These are phyloP conservation scores for Phaonia tiefii DNA, from an alignment of 2,888 invertebrate genomes.

Conservation along the genomic window DNA sequence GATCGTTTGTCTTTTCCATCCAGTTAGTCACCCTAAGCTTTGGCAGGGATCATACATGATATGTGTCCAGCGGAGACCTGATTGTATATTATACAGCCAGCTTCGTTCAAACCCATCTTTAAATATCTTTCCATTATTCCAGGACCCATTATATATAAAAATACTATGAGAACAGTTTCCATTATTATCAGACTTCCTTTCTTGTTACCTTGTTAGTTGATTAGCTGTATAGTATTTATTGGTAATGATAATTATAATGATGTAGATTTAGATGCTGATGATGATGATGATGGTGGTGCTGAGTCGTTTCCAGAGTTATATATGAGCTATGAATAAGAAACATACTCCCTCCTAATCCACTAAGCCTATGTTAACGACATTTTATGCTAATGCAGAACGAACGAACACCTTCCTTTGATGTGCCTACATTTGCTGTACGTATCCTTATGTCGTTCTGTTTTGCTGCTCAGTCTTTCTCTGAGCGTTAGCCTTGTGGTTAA, in stretches of 20 bases:
- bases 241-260: slow-evolving; percentile 40
- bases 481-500: slow-evolving; percentile 8
- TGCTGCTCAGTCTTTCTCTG: too few relatives aligned
- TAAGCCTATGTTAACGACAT: not conserved
- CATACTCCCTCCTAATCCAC: too few relatives aligned
- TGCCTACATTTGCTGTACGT: not conserved
- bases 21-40: too few relatives aligned
- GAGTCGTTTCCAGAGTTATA: not conserved
- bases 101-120: too few relatives aligned
- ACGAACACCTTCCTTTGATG: not conserved
- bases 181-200: slow-evolving; percentile 13
- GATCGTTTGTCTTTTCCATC: too few relatives aligned
- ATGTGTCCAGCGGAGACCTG: too few relatives aligned
- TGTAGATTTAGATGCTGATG: not conserved
- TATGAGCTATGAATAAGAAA: too few relatives aligned
- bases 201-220: slow-evolving; percentile 19
- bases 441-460: not conserved
- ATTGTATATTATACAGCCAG: too few relatives aligned
- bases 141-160: too few relatives aligned
- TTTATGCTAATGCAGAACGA: slow-evolving; percentile 12
- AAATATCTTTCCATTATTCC: too few relatives aligned
- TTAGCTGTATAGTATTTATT: slow-evolving; percentile 30
- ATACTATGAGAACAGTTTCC: too few relatives aligned
- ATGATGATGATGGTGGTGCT: slow-evolving; percentile 34
- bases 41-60: too few relatives aligned